Evolutionary conservation across 2,113 vertebrate genomes (phyloP).

Genomic region (Phaethornis superciliosus): DNA sequence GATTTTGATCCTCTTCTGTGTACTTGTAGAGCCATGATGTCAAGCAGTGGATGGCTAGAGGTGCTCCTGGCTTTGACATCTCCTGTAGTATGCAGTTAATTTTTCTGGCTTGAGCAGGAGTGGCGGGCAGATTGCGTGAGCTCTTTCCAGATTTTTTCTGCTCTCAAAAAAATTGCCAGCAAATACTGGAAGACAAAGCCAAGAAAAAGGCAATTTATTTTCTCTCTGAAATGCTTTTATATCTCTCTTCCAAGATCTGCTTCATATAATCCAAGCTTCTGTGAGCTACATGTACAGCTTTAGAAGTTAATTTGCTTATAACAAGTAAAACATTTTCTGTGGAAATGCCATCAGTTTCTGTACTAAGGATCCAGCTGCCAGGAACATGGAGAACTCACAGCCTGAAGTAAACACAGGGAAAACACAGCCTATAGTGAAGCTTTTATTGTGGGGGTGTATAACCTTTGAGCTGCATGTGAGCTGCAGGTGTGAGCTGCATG

Average conservation of each 20-base stretch:
- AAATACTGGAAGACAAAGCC: not conserved
- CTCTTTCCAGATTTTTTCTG: not conserved
- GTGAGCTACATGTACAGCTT: not conserved
- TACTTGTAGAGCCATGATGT: not conserved
- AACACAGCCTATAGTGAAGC: not conserved
- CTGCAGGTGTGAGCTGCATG: too few species aligned
- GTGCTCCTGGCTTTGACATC: not conserved
- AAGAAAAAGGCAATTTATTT: constrained; percentile 8
- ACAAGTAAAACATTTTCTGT: not conserved
- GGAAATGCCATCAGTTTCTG: not conserved
- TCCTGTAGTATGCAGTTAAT: not conserved
- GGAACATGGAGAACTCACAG: not conserved
- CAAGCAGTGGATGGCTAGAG: not conserved
- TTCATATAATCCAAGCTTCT: not conserved
- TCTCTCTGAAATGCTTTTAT: not conserved
- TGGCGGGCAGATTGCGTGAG: not conserved
- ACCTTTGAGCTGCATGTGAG: not conserved
- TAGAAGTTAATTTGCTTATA: not conserved
- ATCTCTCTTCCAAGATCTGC: not conserved
- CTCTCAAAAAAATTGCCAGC: not conserved
- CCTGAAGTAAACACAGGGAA: not conserved
- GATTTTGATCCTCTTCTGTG: not conserved
- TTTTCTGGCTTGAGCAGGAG: not conserved
- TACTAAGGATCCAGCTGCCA: not conserved
- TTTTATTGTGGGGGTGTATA: fast-evolving